Percentiles rank a stretch among this genome's conserved stretches.
Evolutionary conservation across 37 sponge, comb jelly and placozoan genomes (phyloP).

Genomic region (Axinella damicornis): DNA sequence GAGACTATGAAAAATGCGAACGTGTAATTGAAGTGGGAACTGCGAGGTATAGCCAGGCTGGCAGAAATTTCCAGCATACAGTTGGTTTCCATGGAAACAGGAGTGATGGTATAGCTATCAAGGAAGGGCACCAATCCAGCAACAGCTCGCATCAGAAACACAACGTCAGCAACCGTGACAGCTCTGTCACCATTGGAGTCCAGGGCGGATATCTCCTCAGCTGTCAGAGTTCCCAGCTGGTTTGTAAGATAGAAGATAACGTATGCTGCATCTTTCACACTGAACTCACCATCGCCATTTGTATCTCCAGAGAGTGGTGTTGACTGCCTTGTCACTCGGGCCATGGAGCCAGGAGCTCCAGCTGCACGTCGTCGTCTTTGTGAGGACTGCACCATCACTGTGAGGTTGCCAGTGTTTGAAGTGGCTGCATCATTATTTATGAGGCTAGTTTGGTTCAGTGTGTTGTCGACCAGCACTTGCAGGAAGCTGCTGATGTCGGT

Average conservation of each 20-base stretch:
- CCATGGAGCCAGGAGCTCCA: background rate
- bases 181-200: slow-evolving; percentile 46
- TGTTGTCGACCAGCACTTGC: background rate
- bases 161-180: slow-evolving; percentile 35
- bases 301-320: slow-evolving; percentile 9
- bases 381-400: too few species aligned
- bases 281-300: slow-evolving; percentile 23
- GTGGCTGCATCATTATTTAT: too few species aligned
- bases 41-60: background rate
- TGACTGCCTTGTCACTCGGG: background rate
- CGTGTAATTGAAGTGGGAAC: background rate
- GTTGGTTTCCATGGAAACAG: background rate
- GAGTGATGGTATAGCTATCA: background rate
- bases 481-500: slow-evolving; percentile 10
- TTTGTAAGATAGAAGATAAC: background rate
- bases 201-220: too few species aligned
- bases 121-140: slow-evolving; percentile 51
- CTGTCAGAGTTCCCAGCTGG: background rate
- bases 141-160: slow-evolving; percentile 34
- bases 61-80: slow-evolving; percentile 32
- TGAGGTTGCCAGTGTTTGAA: too few species aligned
- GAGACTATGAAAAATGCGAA: slow-evolving; percentile 38
- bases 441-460: background rate
- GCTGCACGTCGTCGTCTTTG: too few species aligned
- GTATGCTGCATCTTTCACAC: slow-evolving; percentile 42